Percentiles rank a stretch among this genome's conserved stretches.
Evolutionary conservation across 2,113 vertebrate species (phyloP).

Genomic region (Natator depressus): DNA sequence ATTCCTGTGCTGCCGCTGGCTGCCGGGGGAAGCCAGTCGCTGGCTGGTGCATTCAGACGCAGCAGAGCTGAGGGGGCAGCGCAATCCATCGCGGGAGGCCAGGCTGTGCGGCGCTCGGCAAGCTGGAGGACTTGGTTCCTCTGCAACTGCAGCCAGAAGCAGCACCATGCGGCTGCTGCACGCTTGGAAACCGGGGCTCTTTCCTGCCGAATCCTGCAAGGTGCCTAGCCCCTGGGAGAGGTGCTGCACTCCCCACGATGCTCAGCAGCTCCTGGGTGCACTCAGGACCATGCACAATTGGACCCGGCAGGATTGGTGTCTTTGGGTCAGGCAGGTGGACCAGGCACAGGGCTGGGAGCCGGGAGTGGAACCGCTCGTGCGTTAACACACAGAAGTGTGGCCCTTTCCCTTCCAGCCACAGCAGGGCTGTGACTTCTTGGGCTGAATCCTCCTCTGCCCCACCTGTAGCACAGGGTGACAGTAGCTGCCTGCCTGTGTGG

Average conservation of each 20-base stretch:
- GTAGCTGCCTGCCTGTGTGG: background rate
- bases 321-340: background rate
- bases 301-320: background rate
- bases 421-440: background rate
- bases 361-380: no score
- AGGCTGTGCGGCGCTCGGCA: background rate
- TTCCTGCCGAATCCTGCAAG: no score
- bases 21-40: background rate
- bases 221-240: no score
- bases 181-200: no score
- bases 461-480: no score
- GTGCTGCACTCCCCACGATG: background rate
- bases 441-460: background rate
- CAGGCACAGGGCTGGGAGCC: no score
- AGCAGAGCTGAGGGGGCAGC: no score
- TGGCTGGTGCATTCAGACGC: background rate
- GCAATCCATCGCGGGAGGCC: background rate
- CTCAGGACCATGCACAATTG: background rate
- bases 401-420: background rate
- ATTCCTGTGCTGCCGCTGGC: background rate
- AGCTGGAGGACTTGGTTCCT: background rate
- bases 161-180: no score
- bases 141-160: background rate
- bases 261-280: background rate
- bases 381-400: background rate